Conservation (phyloP, 2,113 vertebrate species). For the Cynopterus brachyotis region DNA sequence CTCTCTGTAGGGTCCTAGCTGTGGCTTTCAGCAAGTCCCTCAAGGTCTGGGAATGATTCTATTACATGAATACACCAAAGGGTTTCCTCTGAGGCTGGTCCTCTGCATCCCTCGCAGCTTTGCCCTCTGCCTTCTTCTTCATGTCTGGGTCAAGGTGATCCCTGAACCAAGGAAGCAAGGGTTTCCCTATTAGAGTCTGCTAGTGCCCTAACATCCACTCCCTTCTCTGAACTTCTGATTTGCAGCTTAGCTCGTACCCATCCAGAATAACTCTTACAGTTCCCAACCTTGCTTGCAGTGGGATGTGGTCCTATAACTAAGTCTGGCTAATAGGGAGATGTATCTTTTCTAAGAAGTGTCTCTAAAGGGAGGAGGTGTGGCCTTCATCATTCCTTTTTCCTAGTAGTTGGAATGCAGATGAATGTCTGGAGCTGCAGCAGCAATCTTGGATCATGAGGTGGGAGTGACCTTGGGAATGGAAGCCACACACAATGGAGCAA, state of each 20-base stretch:
- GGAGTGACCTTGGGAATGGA: neutral
- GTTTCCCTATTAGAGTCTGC: neutral
- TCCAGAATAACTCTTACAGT: neutral
- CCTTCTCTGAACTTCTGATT: neutral
- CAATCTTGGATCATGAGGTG: neutral
- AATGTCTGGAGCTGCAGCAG: neutral
- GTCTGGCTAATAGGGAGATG: neutral
- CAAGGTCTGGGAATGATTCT: neutral
- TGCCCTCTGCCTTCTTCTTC: neutral
- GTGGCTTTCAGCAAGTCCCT: neutral
- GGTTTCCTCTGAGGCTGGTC: neutral
- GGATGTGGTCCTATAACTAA: neutral
- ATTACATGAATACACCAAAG: neutral
- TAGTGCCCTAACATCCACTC: neutral
- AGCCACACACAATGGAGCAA: neutral
- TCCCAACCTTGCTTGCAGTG: neutral
- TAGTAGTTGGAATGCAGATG: neutral
- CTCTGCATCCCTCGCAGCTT: neutral
- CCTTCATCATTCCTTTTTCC: neutral
- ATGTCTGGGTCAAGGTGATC: neutral
- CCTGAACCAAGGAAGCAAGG: neutral
- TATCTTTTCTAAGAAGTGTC: neutral
- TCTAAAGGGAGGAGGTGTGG: neutral
- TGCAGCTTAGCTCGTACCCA: neutral
- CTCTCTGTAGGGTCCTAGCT: neutral